phyloP scores from a whole-genome alignment of 1,140 invertebrate genomes.

The Eulimnadia texana region DNA sequence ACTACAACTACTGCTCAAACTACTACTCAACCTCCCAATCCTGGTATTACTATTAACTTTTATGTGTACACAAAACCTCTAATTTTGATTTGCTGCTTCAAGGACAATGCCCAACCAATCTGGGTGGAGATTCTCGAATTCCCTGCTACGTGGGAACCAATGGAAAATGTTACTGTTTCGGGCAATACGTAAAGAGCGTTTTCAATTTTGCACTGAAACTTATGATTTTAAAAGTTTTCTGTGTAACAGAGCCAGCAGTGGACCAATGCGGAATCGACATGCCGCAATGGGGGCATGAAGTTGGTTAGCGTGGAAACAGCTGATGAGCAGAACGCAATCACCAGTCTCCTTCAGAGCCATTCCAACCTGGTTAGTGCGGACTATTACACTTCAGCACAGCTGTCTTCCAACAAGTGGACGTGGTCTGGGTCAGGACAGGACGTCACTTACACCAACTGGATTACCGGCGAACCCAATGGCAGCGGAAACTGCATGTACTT shows the following conservation, averaged over 20 bases:
- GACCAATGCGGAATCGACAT: neutral
- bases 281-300: neutral
- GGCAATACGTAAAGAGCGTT: neutral
- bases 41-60: neutral
- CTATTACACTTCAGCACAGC: neutral
- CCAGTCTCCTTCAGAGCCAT: neutral
- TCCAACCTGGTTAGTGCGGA: neutral
- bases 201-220: too few relatives aligned
- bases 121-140: neutral
- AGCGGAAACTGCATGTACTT: neutral
- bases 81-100: neutral
- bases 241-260: neutral
- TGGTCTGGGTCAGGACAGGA: neutral
- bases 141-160: neutral
- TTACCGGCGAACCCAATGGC: neutral
- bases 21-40: neutral
- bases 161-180: neutral
- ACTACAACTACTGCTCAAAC: neutral
- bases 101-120: neutral
- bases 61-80: too few relatives aligned
- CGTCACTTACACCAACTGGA: neutral
- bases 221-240: neutral
- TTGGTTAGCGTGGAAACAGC: neutral
- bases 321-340: neutral
- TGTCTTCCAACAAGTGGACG: neutral